Base-by-base conservation (phyloP, 2,113 vertebrate genomes). In the Setophaga kirtlandii region DNA sequence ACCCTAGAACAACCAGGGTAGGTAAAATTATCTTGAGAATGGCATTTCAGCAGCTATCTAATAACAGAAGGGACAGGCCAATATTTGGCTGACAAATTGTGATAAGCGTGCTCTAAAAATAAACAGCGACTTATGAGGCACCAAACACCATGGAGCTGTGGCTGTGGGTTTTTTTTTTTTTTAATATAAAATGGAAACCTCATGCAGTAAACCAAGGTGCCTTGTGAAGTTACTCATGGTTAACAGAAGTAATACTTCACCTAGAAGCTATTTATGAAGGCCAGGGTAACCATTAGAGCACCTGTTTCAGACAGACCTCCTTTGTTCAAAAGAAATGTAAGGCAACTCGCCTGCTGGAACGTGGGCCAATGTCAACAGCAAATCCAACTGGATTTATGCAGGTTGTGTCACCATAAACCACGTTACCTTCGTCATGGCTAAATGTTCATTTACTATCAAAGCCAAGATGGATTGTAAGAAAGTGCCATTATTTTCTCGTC, bases 291-390 rank as follows among this genome's bases (percentile, higher is more conserved):
- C 76, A 87, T 83, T 87, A 90, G 64, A 94, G 83, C 94, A 95
- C 93, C 94, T 95, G 91, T 69, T 93, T 94, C 60, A 67, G 89
- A 95, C 90, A 96, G 91, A 55, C 68, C 86, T 74, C 39, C 94
- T 95, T 96, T 93, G 94, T 95, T 96, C 76, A 71, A 89, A 86
- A 90, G 79, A 89, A 83, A 92, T 11, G 52, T 70, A 96, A 94
- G 83, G 91, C 86, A 96, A 92, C 80, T 91, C 5, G 0, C 59
- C 58, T 3, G 5, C 50, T 89, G 83, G 80, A 95, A 95, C 1
- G 0, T 15, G 47, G 79, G 92, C 96, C 94, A 97, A 93, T 11
- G 60, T 95, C 93, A 96, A 96, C 59, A 97, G 73, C 73, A 90
- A 92, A 78, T 25, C 76, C 65, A 86, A 86, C 76, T 63, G 64